Conservation (phyloP, 2,113 vertebrate species). For the Leucopsar rothschildi region DNA sequence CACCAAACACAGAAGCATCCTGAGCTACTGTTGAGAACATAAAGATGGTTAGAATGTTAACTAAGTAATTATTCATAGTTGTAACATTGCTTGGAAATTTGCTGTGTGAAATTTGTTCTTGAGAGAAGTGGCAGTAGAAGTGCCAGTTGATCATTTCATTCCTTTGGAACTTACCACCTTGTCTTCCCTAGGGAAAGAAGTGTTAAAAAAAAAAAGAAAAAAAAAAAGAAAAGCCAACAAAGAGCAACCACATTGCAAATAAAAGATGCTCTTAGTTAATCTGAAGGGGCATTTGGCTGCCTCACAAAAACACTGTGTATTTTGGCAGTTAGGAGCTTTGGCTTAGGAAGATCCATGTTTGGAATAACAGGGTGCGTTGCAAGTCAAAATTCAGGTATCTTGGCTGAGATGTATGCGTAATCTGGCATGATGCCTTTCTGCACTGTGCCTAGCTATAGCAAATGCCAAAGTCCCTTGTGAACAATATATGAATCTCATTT, state of each 20-base stretch:
- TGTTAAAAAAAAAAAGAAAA: not conserved
- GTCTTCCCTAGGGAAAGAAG: not conserved
- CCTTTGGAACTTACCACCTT: not conserved
- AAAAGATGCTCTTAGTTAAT: not conserved
- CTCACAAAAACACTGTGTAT: constrained; percentile 14
- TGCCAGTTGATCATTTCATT: not conserved
- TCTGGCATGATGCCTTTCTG: constrained; percentile 27
- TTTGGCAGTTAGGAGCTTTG: constrained; percentile 43
- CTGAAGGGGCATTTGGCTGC: constrained; percentile 34
- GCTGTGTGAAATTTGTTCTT: not conserved
- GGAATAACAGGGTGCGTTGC: constrained; percentile 45
- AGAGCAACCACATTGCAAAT: not conserved
- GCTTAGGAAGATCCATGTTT: constrained; percentile 25
- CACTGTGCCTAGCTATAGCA: constrained; percentile 47
- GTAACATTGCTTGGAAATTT: not conserved
- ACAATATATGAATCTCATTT: constrained; percentile 34
- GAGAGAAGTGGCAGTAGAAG: not conserved
- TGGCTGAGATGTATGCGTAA: constrained; percentile 16
- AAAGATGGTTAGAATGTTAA: not conserved
- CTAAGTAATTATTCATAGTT: not conserved
- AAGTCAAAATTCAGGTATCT: constrained; percentile 54
- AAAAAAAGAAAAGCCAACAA: not conserved
- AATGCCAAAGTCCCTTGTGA: constrained; percentile 29
- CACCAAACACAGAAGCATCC: not conserved
- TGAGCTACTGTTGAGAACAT: not conserved